Conservation (phyloP, 2,797 vertebrate genomes). For the Columba guinea region DNA sequence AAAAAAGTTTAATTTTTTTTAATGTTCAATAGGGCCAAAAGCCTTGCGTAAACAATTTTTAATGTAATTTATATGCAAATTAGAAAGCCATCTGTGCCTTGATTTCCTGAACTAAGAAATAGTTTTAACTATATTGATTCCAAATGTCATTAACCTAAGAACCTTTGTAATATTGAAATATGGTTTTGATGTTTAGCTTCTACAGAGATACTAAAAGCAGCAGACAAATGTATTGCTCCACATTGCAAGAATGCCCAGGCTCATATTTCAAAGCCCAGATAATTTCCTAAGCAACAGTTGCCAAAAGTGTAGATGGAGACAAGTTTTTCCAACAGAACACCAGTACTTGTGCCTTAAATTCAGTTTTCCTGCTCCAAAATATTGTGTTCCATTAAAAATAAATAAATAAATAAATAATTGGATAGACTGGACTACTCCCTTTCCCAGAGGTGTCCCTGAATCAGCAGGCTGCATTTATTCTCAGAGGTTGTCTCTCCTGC, state of each 20-base stretch:
- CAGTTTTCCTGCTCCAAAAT: background rate
- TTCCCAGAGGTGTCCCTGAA: background rate
- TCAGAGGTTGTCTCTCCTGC: background rate
- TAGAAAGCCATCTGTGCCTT: background rate
- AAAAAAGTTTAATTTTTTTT: background rate
- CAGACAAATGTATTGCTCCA: background rate
- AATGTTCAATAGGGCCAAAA: background rate
- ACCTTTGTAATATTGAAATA: background rate
- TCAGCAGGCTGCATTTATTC: background rate
- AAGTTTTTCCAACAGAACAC: background rate
- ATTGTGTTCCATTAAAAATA: background rate
- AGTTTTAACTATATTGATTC: background rate
- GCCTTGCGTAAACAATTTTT: background rate
- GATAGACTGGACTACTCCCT: background rate
- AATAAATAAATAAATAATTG: too few species aligned
- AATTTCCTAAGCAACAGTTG: background rate
- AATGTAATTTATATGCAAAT: constrained; percentile 38
- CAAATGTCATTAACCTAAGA: constrained; percentile 7
- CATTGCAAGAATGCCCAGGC: background rate
- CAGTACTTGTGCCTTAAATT: background rate
- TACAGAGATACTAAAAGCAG: background rate
- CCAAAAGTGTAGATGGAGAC: background rate
- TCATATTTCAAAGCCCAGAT: background rate
- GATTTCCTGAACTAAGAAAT: background rate
- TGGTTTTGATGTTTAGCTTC: background rate